phyloP scores from a whole-genome alignment of 2,113 vertebrate genomes.

The Tichodroma muraria region DNA sequence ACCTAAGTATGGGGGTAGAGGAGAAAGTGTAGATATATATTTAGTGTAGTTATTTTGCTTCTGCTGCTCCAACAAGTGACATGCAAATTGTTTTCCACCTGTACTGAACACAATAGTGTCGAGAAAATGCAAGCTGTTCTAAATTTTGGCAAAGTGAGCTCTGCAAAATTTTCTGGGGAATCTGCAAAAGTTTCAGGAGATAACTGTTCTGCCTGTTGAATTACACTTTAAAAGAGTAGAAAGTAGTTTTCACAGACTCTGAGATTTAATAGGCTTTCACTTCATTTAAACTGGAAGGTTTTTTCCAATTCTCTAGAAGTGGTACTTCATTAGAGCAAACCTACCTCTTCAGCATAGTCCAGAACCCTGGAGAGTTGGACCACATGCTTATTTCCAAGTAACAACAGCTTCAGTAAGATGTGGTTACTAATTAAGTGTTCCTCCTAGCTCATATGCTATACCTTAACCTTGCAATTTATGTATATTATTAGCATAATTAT shows the following conservation, averaged over 20 bases:
- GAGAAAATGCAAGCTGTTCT: neutral
- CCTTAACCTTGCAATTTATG: neutral
- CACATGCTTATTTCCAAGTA: neutral
- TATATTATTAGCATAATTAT: neutral
- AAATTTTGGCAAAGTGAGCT: neutral
- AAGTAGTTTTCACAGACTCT: neutral
- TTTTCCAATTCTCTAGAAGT: neutral
- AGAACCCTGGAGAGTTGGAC: neutral
- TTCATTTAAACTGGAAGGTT: neutral
- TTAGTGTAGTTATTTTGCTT: neutral
- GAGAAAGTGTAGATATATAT: neutral
- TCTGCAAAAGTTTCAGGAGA: neutral
- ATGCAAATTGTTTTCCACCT: neutral
- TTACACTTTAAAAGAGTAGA: neutral
- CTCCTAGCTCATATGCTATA: neutral
- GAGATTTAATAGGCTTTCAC: neutral
- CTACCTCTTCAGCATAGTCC: neutral
- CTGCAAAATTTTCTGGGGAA: neutral
- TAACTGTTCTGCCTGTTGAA: neutral
- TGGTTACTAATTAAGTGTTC: neutral
- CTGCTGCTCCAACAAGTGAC: neutral
- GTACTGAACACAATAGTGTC: neutral
- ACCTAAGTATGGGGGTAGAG: rapidly evolving
- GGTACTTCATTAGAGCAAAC: neutral
- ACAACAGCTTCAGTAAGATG: neutral